A percentile compares a stretch with the other conserved stretches of the same genome.
Evolutionary conservation across 2,888 invertebrate species (phyloP).

Genomic region (Athetis lepigone): DNA sequence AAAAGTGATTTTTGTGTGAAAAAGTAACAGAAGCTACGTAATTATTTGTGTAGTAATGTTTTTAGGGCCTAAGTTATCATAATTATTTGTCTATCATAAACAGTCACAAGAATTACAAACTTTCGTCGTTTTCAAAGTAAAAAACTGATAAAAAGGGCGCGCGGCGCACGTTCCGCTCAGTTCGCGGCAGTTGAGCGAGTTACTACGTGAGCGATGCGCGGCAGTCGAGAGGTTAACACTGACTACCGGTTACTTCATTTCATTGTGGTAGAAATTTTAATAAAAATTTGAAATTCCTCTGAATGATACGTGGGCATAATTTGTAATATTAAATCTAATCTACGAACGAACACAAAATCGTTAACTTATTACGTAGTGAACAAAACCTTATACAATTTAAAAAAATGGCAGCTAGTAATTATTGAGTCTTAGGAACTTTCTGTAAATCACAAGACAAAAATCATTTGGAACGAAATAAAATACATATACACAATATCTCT

Average conservation of each 20-base stretch:
- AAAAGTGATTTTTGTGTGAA: too few species aligned
- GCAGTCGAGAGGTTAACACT: too few species aligned
- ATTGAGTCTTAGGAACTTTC: conserved; percentile 87
- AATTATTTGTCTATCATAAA: too few species aligned
- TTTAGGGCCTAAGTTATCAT: too few species aligned
- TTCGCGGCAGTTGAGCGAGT: too few species aligned
- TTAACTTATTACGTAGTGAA: conserved; percentile 71
- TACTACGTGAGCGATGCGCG: too few species aligned
- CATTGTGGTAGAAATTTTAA: conserved; percentile 47
- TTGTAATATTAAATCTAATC: conserved; percentile 65
- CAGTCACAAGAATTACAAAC: too few species aligned
- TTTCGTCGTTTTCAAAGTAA: too few species aligned
- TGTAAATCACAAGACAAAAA: conserved; percentile 79
- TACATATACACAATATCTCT: conserved; percentile 20
- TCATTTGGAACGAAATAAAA: conserved; percentile 56
- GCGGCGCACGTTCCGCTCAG: too few species aligned
- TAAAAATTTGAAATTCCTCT: conserved; percentile 40
- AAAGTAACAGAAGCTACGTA: too few species aligned
- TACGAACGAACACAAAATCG: conserved; percentile 75
- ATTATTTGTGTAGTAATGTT: too few species aligned
- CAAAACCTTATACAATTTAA: conserved; percentile 67
- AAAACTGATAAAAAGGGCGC: too few species aligned
- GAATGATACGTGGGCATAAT: conserved; percentile 59
- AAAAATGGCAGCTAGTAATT: conserved; percentile 85
- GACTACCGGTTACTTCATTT: conserved; percentile 63